A percentile compares a stretch with the other conserved stretches of the same genome.
Evolutionary conservation across 2,888 invertebrate genomes (phyloP).

Genomic region (Harpalus rufipes): DNA sequence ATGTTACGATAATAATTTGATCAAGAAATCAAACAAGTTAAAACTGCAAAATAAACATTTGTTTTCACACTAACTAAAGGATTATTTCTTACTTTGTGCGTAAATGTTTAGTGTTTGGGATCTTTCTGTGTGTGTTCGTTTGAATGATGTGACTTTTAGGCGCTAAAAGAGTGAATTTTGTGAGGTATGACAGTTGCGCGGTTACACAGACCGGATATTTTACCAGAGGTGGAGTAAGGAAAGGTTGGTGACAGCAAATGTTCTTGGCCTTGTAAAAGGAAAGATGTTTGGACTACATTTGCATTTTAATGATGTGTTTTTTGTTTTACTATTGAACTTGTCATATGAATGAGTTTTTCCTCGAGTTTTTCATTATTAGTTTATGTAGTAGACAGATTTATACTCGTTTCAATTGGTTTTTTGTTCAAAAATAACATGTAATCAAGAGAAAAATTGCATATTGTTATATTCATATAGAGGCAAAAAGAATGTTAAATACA

Average conservation of each 20-base stretch:
- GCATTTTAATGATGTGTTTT: slow-evolving; percentile 16
- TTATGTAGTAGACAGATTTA: no score
- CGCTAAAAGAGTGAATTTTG: slow-evolving; percentile 22
- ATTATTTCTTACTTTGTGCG: neutral
- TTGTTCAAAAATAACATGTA: no score
- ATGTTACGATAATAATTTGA: slow-evolving; percentile 46
- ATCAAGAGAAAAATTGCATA: no score
- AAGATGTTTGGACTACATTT: neutral
- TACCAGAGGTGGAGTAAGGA: slow-evolving; percentile 28
- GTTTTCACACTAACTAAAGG: neutral
- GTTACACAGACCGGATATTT: slow-evolving; percentile 30
- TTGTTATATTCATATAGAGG: no score
- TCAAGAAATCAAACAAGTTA: slow-evolving; percentile 38
- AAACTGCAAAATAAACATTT: slow-evolving; percentile 18
- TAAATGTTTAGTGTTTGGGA: neutral
- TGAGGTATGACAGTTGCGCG: slow-evolving; percentile 34
- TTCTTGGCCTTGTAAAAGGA: slow-evolving; percentile 7
- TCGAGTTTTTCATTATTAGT: no score
- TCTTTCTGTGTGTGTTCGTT: slow-evolving; percentile 1
- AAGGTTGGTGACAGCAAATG: neutral
- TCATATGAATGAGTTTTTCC: neutral
- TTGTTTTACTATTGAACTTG: neutral
- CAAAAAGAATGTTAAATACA: no score
- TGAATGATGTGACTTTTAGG: slow-evolving; percentile 23
- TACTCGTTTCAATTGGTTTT: no score